Base-by-base conservation (phyloP, 2,113 vertebrate genomes). In the Melanerpes aurifrons region DNA sequence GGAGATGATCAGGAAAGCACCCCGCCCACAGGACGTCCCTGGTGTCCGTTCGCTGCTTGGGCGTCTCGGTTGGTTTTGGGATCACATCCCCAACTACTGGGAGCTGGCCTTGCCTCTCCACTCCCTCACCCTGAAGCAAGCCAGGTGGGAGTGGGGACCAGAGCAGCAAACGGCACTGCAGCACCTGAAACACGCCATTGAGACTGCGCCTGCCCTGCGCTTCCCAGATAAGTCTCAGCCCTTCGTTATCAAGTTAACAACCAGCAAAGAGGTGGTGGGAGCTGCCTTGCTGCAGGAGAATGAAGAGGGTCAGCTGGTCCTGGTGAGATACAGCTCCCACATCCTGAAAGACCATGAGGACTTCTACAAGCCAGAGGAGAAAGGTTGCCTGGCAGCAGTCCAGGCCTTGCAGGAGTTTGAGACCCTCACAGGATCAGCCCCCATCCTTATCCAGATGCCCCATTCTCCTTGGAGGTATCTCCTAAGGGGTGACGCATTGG, bases 1-100 rank as follows among this genome's bases (percentile, higher is more conserved):
- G 86, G n/a, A 50, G n/a, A 5, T 1, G 25, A 5, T 85, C 69
- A 3, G 3, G 5, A 4, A 4, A 7, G 2, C 10, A 0, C 7
- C n/a, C 5, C 0, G 3, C 10, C 91, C 91, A 0, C 0, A 0
- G 35, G 3, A 57, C 0, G 5, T 5, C 24, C 2, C 1, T 1
- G 0, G 2, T 2, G 64, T 93, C n/a, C 25, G 3, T 35, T 54
- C 19, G 1, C 64, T 89, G 35, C 82, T 93, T 1, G 70, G 66
- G 18, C 4, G 0, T 21, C 12, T 86, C 3, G 3, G 0, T 7
- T 22, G 1, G 26, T 1, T 54, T 20, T 3, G 1, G n/a, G n/a
- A 56, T 18, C 25, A 72, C n/a, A n/a, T 93, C 20, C 37, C 54
- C 6, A 3, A 4, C 29, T 93, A 18, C 29, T 61, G 59, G 54